phyloP scores from a whole-genome alignment of 1,140 invertebrate species.

The Campoletis sonorensis region DNA sequence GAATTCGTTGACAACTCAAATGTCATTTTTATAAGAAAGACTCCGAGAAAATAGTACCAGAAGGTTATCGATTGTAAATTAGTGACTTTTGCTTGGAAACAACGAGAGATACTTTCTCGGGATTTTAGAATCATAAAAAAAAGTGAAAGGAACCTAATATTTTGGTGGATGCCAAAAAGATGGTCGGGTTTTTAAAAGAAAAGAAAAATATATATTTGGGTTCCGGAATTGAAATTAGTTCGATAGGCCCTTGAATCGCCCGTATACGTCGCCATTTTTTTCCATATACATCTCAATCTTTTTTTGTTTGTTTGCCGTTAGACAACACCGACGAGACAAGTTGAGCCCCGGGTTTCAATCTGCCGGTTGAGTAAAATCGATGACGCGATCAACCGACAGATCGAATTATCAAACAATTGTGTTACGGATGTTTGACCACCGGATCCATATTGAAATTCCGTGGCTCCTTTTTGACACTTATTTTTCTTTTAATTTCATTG shows the following conservation, averaged over 20 bases:
- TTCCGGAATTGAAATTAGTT: background rate
- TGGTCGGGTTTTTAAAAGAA: background rate
- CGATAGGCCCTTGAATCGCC: too few relatives aligned
- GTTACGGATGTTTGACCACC: background rate
- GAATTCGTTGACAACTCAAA: too few relatives aligned
- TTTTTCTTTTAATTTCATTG: background rate
- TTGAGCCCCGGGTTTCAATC: constrained; percentile 23
- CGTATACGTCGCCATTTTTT: too few relatives aligned
- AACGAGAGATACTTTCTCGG: too few relatives aligned
- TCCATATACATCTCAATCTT: too few relatives aligned
- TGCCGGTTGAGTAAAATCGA: constrained; percentile 44
- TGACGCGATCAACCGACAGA: constrained; percentile 45
- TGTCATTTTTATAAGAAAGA: too few relatives aligned
- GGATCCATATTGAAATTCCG: background rate
- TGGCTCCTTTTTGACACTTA: background rate
- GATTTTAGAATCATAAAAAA: too few relatives aligned
- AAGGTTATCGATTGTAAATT: constrained; percentile 24
- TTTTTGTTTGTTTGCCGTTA: too few relatives aligned
- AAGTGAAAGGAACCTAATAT: too few relatives aligned
- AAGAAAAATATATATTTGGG: constrained; percentile 24
- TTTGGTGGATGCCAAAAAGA: too few relatives aligned
- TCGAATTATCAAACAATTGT: constrained; percentile 21
- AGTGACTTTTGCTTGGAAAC: too few relatives aligned
- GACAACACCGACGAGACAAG: too few relatives aligned
- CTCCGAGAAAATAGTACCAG: background rate